Conservation (phyloP, 2,888 invertebrate genomes). For the Dasypogon diadema region DNA sequence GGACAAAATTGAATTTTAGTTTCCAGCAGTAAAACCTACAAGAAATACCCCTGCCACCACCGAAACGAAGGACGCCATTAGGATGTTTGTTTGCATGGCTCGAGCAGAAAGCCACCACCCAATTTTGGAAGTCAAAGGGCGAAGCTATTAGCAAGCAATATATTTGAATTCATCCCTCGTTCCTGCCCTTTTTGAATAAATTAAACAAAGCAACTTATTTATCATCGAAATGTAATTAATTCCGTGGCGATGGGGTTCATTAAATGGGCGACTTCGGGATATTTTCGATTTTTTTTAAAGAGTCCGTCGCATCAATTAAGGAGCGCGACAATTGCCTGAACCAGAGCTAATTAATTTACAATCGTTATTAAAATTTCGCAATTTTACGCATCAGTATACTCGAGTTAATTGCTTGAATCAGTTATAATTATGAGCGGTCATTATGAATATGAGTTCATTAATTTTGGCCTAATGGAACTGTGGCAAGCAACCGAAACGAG, state of each 20-base stretch:
- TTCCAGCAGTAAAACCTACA: background rate
- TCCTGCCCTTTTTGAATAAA: too few relatives aligned
- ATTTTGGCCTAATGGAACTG: slow-evolving; percentile 1
- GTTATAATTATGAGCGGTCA: slow-evolving; percentile 18
- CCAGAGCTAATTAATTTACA: slow-evolving; percentile 5
- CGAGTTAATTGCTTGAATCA: slow-evolving; percentile 13
- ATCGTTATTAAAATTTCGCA: slow-evolving; percentile 20
- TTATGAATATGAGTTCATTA: slow-evolving; percentile 32
- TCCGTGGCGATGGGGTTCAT: too few relatives aligned
- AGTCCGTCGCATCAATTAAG: background rate
- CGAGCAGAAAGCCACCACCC: too few relatives aligned
- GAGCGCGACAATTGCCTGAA: background rate
- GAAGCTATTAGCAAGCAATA: too few relatives aligned
- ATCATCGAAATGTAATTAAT: too few relatives aligned
- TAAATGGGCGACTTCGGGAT: background rate
- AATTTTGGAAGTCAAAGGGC: too few relatives aligned
- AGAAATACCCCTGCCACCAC: background rate
- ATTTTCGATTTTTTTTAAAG: background rate
- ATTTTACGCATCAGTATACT: slow-evolving; percentile 1
- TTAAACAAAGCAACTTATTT: too few relatives aligned
- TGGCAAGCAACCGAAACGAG: background rate
- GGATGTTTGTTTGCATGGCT: too few relatives aligned
- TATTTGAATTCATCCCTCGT: too few relatives aligned
- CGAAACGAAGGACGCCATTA: too few relatives aligned
- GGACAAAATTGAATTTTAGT: slow-evolving; percentile 25